These are phyloP conservation scores for Eutolmus rufibarbis DNA, from an alignment of 2,888 invertebrate species.

Conservation along the genomic window DNA sequence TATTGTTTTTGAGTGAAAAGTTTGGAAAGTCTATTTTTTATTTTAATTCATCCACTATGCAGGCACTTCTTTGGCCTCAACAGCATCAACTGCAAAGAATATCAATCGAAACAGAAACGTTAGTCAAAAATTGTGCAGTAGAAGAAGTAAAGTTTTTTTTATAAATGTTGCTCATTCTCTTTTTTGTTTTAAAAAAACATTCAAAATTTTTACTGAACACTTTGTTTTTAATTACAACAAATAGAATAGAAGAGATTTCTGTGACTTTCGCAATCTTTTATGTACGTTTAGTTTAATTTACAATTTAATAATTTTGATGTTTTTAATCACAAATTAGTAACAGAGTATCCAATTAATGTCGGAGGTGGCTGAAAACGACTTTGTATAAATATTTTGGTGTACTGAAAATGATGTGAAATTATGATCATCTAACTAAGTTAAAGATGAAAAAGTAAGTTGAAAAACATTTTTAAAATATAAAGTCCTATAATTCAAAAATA, in stretches of 20 bases:
- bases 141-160: not conserved
- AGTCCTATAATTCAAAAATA: no score
- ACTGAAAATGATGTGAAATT: not conserved
- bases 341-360: not conserved
- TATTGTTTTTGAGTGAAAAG: slow-evolving; percentile 1
- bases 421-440: not conserved
- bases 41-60: slow-evolving; percentile 50
- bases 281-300: not conserved
- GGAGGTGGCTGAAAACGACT: slow-evolving; percentile 17
- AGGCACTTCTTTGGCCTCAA: slow-evolving; percentile 59
- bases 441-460: no score
- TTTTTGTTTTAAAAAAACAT: not conserved
- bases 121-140: slow-evolving; percentile 16
- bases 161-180: not conserved
- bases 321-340: slow-evolving; percentile 8
- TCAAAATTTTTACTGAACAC: not conserved
- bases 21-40: slow-evolving; percentile 38
- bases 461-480: no score
- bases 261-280: slow-evolving; percentile 36
- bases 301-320: not conserved
- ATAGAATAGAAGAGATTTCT: not conserved
- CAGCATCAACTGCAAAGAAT: slow-evolving; percentile 63
- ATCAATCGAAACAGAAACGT: slow-evolving; percentile 58
- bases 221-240: not conserved
- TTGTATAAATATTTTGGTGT: not conserved